Evolutionary conservation across 1,140 invertebrate genomes (phyloP).

Genomic region (Heliothis subflexa): DNA sequence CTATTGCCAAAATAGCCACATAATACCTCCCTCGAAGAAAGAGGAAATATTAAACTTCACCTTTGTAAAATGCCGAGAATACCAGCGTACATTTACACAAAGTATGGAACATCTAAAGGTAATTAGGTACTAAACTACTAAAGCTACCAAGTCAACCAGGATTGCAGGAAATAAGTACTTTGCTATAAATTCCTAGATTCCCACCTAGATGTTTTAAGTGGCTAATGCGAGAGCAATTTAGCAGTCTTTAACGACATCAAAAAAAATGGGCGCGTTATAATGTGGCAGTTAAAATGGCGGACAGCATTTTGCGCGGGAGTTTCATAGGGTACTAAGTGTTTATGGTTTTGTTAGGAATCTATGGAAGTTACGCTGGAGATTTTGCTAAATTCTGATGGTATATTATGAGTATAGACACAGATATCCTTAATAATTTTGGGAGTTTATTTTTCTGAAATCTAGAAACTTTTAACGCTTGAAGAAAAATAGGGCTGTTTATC

Average conservation of each 20-base stretch:
- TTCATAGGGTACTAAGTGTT: slow-evolving; percentile 33
- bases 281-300: slow-evolving; percentile 2
- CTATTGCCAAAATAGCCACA: no score
- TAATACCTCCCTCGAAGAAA: not conserved
- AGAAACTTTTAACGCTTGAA: no score
- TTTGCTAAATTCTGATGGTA: no score
- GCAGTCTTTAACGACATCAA: slow-evolving; percentile 17
- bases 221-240: slow-evolving; percentile 17
- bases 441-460: no score
- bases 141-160: slow-evolving; percentile 11
- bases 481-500: no score
- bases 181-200: slow-evolving; percentile 38
- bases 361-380: no score
- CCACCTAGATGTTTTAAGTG: slow-evolving; percentile 32
- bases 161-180: slow-evolving; percentile 35
- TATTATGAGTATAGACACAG: no score
- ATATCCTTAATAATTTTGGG: no score
- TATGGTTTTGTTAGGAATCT: not conserved
- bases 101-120: slow-evolving; percentile 18
- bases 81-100: slow-evolving; percentile 3
- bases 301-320: slow-evolving; percentile 25
- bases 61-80: slow-evolving; percentile 15
- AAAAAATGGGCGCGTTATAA: slow-evolving; percentile 26
- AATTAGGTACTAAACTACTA: slow-evolving; percentile 5
- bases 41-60: not conserved